Percentiles rank a stretch among this genome's conserved stretches.
phyloP scores from a whole-genome alignment of 2,888 invertebrate genomes.

The Synergus gifuensis region DNA sequence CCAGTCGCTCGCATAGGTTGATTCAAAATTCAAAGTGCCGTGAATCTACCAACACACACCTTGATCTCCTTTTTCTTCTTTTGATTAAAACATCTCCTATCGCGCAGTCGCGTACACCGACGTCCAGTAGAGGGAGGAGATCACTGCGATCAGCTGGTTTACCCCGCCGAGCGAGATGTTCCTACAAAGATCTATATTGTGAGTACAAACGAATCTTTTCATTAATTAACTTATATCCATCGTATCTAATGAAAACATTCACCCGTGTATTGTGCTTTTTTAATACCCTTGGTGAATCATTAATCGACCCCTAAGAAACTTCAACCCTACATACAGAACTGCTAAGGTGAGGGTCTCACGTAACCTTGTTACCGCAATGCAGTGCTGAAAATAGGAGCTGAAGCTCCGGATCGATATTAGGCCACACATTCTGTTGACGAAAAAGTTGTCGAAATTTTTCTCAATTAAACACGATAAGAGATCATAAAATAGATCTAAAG shows the following conservation, averaged over 20 bases:
- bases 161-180: slow-evolving; percentile 46
- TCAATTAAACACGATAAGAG: not conserved
- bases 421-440: not conserved
- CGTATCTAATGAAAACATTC: not conserved
- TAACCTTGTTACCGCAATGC: slow-evolving; percentile 56
- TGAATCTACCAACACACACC: not conserved
- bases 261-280: not conserved
- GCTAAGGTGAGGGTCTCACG: slow-evolving; percentile 34
- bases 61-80: not conserved
- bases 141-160: slow-evolving; percentile 54
- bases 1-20: not conserved
- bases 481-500: not conserved
- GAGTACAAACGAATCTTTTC: slow-evolving; percentile 42
- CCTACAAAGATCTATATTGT: slow-evolving; percentile 54
- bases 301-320: not conserved
- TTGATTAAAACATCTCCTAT: not conserved
- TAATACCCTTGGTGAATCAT: not conserved
- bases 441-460: not conserved
- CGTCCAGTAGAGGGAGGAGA: slow-evolving; percentile 43
- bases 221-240: not conserved
- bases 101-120: slow-evolving; percentile 55
- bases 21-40: not conserved
- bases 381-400: slow-evolving; percentile 49
- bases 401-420: slow-evolving; percentile 3
- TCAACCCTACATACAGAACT: slow-evolving; percentile 19